Evolutionary conservation across 2,888 invertebrate genomes (phyloP), one percentile per base, ranked within the genome.

Genomic region (Lithophane socia): DNA sequence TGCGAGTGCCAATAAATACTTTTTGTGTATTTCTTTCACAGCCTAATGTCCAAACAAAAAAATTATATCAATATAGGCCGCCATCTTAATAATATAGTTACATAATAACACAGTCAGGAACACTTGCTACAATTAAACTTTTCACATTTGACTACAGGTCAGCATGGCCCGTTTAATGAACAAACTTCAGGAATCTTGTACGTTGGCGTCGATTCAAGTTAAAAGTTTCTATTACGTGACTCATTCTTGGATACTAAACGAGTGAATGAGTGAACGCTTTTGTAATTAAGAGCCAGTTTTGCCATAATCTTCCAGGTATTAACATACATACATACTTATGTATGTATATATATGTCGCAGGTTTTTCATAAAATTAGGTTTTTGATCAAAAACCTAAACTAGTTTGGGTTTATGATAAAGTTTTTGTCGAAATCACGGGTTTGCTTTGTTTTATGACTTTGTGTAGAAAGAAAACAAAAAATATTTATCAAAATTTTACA

Each of bases 151-250:
- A 80, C 74, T 85, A 85, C 88, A 88, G 88, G 88, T 88, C 88
- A 88, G 82, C 68, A 47, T 52, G 42, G 80, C 65, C 77, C 81
- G 83, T 82, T 84, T 88, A 88, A 88, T 88, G 87, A 88, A 89
- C 85, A 88, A 88, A 88, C 88, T 88, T 88, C 74, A 70, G 83
- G 87, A 88, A 88, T 88, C 88, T 89, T 88, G 82, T 80, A 66
- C 82, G 58, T 74, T 84, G 83, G 82, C 80, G 66, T 66, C 71
- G 76, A 75, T 80, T 89, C 88, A 73, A 82, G 68, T 80, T 79
- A 73, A 75, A 49, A 13, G 65, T 12, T 24, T 49, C 12, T 47
- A 80, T 80, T 87, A 82, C 86, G 79, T 88, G n/a, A 76, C 69
- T 54, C 13, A 9, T 52, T 52, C 29, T 66, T 29, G 21, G 5